Conservation (phyloP, 2,888 invertebrate species). For the Erebia palarica region DNA sequence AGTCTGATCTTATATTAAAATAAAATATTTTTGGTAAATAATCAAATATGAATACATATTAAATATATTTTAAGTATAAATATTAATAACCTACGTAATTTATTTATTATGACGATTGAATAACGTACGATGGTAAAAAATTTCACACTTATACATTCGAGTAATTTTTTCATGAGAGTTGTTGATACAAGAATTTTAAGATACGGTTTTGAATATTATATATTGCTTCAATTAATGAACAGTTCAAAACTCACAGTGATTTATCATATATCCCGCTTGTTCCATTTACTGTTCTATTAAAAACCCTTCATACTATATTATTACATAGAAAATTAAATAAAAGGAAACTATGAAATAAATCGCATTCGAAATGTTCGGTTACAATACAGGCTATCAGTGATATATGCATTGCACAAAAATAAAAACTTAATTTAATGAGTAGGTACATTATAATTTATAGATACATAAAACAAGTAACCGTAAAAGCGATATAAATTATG, state of each 20-base stretch:
- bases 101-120: no score
- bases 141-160: no score
- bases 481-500: constrained; percentile 21
- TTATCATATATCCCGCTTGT: background rate
- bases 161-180: no score
- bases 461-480: constrained; percentile 18
- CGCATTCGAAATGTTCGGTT: background rate
- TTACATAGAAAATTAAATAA: background rate
- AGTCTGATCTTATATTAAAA: background rate
- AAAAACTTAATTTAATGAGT: background rate
- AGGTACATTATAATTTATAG: constrained; percentile 16
- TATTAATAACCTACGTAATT: background rate
- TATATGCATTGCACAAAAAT: constrained; percentile 4
- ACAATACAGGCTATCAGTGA: background rate
- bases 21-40: background rate
- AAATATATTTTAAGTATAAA: background rate
- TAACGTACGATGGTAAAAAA: no score
- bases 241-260: no score
- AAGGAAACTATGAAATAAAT: background rate
- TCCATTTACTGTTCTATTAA: background rate
- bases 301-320: background rate
- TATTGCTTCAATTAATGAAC: no score
- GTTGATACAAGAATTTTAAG: no score
- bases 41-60: background rate
- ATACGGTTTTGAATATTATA: no score